Conservation (phyloP, 2,888 invertebrate species). For the Globia sparganii region DNA sequence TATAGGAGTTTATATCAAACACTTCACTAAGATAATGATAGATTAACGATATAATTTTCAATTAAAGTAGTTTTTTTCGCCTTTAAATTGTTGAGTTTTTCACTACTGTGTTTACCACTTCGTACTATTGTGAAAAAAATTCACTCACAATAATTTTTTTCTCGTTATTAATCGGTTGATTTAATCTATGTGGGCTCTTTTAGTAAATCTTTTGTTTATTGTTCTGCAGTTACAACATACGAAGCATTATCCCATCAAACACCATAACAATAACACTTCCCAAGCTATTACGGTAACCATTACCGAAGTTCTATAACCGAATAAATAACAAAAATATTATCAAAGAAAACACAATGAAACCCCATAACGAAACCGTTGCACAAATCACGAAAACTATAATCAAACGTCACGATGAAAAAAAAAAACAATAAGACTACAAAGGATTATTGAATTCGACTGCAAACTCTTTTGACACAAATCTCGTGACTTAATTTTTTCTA, state of each 20-base stretch:
- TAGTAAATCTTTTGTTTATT: background rate
- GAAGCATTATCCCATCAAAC: conserved; percentile 11
- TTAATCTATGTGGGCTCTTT: background rate
- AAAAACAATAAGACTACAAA: conserved; percentile 34
- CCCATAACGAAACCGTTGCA: conserved; percentile 39
- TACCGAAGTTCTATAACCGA: conserved; percentile 23
- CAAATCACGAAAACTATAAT: conserved; percentile 52
- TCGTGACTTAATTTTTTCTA: conserved; percentile 39
- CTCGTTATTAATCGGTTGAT: background rate
- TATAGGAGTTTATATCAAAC: background rate
- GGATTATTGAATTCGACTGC: conserved; percentile 16
- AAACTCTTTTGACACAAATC: conserved; percentile 38
- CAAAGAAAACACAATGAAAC: conserved; percentile 47
- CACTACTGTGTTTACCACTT: background rate
- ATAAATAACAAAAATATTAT: conserved; percentile 24
- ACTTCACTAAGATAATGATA: background rate
- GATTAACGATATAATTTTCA: background rate
- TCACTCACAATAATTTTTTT: background rate
- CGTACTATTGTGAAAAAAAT: background rate
- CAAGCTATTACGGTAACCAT: conserved; percentile 33
- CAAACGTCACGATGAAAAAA: conserved; percentile 41
- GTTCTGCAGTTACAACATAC: conserved; percentile 4
- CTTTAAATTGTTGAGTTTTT: too few relatives aligned
- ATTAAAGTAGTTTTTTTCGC: background rate
- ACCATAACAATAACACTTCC: conserved; percentile 36